phyloP scores from a whole-genome alignment of 1,140 invertebrate genomes.

The Ericerus pela region DNA sequence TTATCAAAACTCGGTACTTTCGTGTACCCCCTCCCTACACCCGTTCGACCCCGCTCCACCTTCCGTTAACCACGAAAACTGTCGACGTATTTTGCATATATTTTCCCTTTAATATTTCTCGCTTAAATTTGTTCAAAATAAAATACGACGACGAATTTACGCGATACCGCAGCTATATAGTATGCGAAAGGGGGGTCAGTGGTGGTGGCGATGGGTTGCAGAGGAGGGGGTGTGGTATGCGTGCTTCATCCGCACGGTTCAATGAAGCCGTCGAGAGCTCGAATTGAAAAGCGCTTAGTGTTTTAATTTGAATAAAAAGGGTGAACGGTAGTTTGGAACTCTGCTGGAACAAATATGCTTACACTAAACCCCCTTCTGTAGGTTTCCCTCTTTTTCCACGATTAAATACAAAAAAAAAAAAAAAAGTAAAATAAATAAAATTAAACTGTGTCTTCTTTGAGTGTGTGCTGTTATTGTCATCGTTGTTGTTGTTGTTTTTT shows the following conservation, averaged over 20 bases:
- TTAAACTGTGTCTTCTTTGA: too few species aligned
- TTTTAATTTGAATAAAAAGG: constrained; percentile 12
- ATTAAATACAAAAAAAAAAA: too few species aligned
- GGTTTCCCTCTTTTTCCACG: too few species aligned
- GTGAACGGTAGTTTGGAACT: constrained; percentile 5
- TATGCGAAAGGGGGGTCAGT: too few species aligned
- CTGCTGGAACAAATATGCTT: constrained; percentile 9
- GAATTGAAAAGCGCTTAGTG: constrained; percentile 12
- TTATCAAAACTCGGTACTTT: constrained; percentile 10
- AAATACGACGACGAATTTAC: constrained; percentile 11
- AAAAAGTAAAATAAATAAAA: too few species aligned
- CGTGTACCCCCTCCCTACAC: neutral
- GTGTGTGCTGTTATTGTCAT: too few species aligned
- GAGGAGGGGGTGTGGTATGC: constrained; percentile 2
- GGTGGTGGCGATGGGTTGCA: too few species aligned
- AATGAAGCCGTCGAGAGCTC: constrained; percentile 10
- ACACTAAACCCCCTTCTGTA: constrained; percentile 1
- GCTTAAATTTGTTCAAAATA: constrained; percentile 4
- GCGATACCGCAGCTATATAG: neutral
- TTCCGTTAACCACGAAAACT: too few species aligned
- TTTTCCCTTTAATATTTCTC: constrained; percentile 11
- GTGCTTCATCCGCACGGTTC: constrained; percentile 8
- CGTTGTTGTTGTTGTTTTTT: too few species aligned
- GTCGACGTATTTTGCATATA: constrained; percentile 12
- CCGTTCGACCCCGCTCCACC: too few species aligned